Conservation (phyloP, 2,113 vertebrate genomes). For the zebrafish (Danio rerio) region GRCz12tu NC_133177.1:42766501-42767000, state of each 20-base stretch:
- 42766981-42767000: conserved; percentile 84
- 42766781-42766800: conserved; percentile 67
- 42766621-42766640: conserved; percentile 37
- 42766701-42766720: conserved; percentile 50
- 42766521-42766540: conserved; percentile 9
- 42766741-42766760: conserved; percentile 63
- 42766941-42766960: conserved; percentile 99
- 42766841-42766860: conserved; percentile 98
- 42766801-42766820: conserved; percentile 83
- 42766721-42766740: conserved; percentile 67
- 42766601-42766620: conserved; percentile 21
- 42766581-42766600: background rate
- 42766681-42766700: conserved; percentile 46
- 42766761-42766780: conserved; percentile 64
- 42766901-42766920: conserved; percentile 97
- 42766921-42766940: conserved; percentile 99
- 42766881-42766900: conserved; percentile 98
- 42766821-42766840: conserved; percentile 98
- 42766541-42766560: conserved; percentile 12
- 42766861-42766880: conserved; percentile 99
- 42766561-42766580: background rate
- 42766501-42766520: background rate
- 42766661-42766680: conserved; percentile 28
- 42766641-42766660: conserved; percentile 18
- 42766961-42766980: conserved; percentile 99